Base-by-base conservation (phyloP, 1,140 invertebrate species). In the Acromyrmex heyeri region DNA sequence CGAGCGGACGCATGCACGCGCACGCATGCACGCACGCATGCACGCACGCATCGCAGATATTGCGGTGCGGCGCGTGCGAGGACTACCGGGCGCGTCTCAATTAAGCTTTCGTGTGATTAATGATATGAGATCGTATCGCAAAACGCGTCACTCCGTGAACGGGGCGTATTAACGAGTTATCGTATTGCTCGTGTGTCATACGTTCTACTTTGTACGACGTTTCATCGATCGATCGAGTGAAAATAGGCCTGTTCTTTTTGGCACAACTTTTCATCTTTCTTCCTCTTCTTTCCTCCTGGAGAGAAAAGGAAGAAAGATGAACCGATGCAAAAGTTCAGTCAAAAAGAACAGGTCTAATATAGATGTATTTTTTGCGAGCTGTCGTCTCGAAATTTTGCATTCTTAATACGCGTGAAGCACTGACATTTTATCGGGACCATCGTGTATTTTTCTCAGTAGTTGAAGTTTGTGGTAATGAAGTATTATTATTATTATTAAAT, bases 71-170 rank as follows among this genome's bases (percentile, higher is more conserved):
- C 53, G 77, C 73, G 61, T 78, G 72, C 85, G 64, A 77, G 6
- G 75, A 64, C 85, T 59, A 59, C 64, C 48, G 73, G 83, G 61
- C 64, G 76, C 73, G 59, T 85, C 82, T 85, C 73, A 78, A 65
- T 76, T 78, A 77, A 85, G 73, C 73, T 85, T 55, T 48, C 24
- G 61, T 16, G 62, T 85, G 72, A 85, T 76, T 78, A 79, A 85
- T 62, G 79, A 75, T 34, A 48, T 24, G 55, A 50, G 79, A 75
- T 61, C 8, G 24, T 34, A 75, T 83, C 79, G 57, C 6, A 30
- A 5, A 14, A 18, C 34, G 78, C 30, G 48, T 48, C 38, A 53
- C 24, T 16, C 57, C 38, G 18, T 24, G 1, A 7, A 57, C 65
- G 27, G 30, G 14, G 14, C n/a, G 61, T 34, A 59, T 75, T 61